Evolutionary conservation across 2,113 vertebrate genomes (phyloP), one percentile per base, ranked within the genome.

Genomic region (Anguilla japonica): DNA sequence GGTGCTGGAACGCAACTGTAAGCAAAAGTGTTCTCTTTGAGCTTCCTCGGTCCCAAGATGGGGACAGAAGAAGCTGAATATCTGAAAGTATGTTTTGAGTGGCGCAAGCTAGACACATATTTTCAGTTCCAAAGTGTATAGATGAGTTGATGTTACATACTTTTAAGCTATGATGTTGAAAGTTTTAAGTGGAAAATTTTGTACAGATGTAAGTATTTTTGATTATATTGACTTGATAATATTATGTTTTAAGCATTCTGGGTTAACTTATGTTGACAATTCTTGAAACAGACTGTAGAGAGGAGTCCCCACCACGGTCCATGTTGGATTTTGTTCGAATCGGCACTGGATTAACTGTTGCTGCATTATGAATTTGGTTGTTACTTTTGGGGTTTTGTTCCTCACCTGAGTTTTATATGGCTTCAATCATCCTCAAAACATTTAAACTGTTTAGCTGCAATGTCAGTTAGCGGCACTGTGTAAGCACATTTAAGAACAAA

Each of bases 91-190:
- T 46, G 11, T 40, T 50, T 75, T 43, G 40, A 82, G 34, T 88
- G 84, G 85, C 88, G 57, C 83, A 83, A 85, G 71, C 50, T 85
- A 56, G 80, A 60, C 22, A 81, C 56, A 82, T 57, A 85, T 86
- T 80, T 82, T 79, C 46, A 88, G 81, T 88, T 85, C 83, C 41
- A 88, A 85, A 82, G 89, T 63, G 50, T 84, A 83, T 40, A 87
- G 2, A 53, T 87, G 57, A 87, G 84, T 80, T 84, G 71, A 85
- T 88, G 87, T 88, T 89, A 84, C 84, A 84, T 83, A 57, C 75
- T 71, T 86, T 83, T 16, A 78, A 84, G 80, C 22, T 26, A 80
- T 81, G 50, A 86, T 89, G 60, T 67, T 8, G 63, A 83, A 87
- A 81, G 56, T 85, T 83, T 84, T 86, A 79, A 63, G 5, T 81